A percentile compares a stretch with the other conserved stretches of the same genome.
These are phyloP conservation scores for Silurus meridionalis DNA, from an alignment of 2,113 vertebrate genomes.

Conservation along the genomic window DNA sequence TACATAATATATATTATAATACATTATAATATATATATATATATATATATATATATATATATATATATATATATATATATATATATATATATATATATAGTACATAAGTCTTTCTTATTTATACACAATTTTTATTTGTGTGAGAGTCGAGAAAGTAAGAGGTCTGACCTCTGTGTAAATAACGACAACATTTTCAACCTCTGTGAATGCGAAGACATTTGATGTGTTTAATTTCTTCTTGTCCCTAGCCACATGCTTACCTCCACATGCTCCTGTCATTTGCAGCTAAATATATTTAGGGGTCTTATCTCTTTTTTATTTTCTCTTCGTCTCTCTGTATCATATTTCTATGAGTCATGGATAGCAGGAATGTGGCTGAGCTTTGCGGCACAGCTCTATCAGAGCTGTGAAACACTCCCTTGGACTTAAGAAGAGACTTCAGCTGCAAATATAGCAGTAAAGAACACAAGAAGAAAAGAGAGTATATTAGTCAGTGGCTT, in stretches of 20 bases:
- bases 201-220: conserved; percentile 23
- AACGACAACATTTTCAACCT: neutral
- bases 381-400: neutral
- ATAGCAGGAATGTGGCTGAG: conserved; percentile 25
- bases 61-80: neutral
- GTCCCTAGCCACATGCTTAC: conserved; percentile 4
- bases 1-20: no score
- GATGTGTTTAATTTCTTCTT: conserved; percentile 19
- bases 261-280: conserved; percentile 56
- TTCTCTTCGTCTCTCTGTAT: conserved; percentile 41
- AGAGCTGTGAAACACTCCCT: neutral
- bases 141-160: neutral
- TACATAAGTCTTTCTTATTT: no score
- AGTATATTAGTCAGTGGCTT: neutral
- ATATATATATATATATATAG: neutral
- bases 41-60: neutral
- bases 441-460: neutral
- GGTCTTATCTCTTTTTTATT: conserved; percentile 59
- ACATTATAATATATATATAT: neutral
- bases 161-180: neutral
- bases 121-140: neutral
- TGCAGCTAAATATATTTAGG: conserved; percentile 70
- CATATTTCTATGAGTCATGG: conserved; percentile 50
- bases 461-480: neutral
- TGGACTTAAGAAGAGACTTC: conserved; percentile 16